A percentile compares a stretch with the other conserved stretches of the same genome.
phyloP scores from a whole-genome alignment of 2,888 invertebrate species.

The Glomeris marginata region DNA sequence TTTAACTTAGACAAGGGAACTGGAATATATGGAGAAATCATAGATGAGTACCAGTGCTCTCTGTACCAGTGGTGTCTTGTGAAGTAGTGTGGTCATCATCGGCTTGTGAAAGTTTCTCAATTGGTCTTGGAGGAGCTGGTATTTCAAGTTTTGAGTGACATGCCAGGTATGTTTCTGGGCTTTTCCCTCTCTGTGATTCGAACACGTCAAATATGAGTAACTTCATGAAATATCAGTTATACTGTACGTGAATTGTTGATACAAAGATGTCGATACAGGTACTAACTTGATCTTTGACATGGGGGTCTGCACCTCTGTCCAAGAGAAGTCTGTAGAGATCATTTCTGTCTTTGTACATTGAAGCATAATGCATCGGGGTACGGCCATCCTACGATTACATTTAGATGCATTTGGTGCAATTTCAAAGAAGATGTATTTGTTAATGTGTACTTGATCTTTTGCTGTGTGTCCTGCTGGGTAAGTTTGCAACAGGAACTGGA shows the following conservation, averaged over 20 bases:
- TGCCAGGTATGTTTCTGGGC: conserved; percentile 51
- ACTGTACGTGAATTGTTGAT: neutral
- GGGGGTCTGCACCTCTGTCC: conserved; percentile 23
- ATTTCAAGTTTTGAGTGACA: conserved; percentile 40
- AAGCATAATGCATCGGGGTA: conserved; percentile 79
- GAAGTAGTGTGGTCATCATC: conserved; percentile 10
- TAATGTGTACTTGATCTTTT: conserved; percentile 31
- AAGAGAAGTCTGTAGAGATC: conserved; percentile 22
- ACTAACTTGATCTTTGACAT: conserved; percentile 22
- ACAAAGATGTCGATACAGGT: neutral
- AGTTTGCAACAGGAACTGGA: conserved; percentile 42
- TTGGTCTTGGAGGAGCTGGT: conserved; percentile 28
- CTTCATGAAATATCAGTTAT: neutral
- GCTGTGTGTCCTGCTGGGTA: conserved; percentile 30
- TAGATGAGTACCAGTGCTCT: neutral
- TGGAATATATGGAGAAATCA: neutral
- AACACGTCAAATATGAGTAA: neutral
- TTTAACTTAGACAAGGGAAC: conserved; percentile 7
- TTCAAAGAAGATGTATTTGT: neutral
- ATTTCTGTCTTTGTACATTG: conserved; percentile 28
- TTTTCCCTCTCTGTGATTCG: conserved; percentile 55
- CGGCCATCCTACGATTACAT: conserved; percentile 30
- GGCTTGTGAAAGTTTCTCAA: conserved; percentile 6
- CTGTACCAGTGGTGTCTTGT: conserved; percentile 1
- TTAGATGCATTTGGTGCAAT: neutral